Conservation (phyloP, 2,888 invertebrate genomes). For the Masnerella sp. region DNA sequence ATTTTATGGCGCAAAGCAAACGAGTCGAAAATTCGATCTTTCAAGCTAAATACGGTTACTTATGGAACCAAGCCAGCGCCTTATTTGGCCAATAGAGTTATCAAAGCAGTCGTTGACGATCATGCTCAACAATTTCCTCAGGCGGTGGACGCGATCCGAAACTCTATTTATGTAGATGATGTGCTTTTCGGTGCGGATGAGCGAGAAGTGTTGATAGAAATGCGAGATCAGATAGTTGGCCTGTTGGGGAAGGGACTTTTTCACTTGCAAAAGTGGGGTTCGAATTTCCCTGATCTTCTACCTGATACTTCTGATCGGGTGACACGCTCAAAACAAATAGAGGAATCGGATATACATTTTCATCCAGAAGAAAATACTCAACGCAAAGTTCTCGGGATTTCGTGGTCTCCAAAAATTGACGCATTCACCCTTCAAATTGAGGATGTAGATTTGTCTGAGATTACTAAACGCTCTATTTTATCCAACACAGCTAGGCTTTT, state of each 20-base stretch:
- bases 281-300: background rate
- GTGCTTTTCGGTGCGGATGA: slow-evolving; percentile 12
- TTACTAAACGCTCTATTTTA: background rate
- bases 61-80: slow-evolving; percentile 19
- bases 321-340: too few relatives aligned
- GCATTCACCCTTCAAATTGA: background rate
- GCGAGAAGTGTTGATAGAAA: background rate
- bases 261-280: slow-evolving; percentile 2
- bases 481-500: background rate
- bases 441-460: background rate
- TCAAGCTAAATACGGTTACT: slow-evolving; percentile 12
- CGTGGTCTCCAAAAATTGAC: background rate
- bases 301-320: too few relatives aligned
- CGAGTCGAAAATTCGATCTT: background rate
- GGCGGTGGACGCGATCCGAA: background rate
- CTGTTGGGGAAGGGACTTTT: background rate
- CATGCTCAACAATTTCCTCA: slow-evolving; percentile 4
- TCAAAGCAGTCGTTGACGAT: background rate
- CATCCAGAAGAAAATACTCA: background rate
- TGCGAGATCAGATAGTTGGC: background rate
- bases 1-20: background rate
- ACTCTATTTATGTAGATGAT: slow-evolving; percentile 15
- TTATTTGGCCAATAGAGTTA: slow-evolving; percentile 6
- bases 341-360: background rate
- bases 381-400: background rate